Evolutionary conservation across 2,888 invertebrate genomes (phyloP).

Genomic region (Harpalus rufipes): DNA sequence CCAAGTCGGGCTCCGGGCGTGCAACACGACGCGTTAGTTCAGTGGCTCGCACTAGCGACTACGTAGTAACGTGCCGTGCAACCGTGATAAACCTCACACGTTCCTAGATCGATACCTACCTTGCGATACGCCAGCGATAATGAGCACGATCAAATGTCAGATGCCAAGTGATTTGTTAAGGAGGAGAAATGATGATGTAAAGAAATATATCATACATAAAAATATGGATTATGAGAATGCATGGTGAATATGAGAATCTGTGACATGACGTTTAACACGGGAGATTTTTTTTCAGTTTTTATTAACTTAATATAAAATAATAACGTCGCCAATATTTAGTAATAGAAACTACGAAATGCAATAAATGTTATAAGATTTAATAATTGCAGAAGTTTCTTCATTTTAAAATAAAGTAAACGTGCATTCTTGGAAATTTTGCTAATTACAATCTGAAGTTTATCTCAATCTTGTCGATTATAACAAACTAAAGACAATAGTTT

Average conservation of each 20-base stretch:
- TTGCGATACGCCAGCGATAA: not conserved
- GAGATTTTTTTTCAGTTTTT: too few species aligned
- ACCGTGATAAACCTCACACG: not conserved
- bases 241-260: too few species aligned
- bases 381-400: conserved; percentile 6
- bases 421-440: conserved; percentile 35
- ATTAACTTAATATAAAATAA: not conserved
- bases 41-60: conserved; percentile 1
- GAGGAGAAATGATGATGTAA: too few species aligned
- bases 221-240: too few species aligned
- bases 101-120: not conserved
- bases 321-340: not conserved
- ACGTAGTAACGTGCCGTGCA: not conserved
- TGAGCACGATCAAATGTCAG: not conserved
- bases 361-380: conserved; percentile 10
- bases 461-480: conserved; percentile 16
- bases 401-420: conserved; percentile 33
- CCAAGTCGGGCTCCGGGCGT: not conserved
- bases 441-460: conserved; percentile 24
- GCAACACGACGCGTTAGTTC: not conserved
- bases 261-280: too few species aligned
- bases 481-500: conserved; percentile 45
- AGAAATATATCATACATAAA: too few species aligned
- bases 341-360: not conserved
- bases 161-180: not conserved